These are phyloP conservation scores for Thryonomys swinderianus DNA, from an alignment of 2,113 vertebrate genomes.

Conservation along the genomic window DNA sequence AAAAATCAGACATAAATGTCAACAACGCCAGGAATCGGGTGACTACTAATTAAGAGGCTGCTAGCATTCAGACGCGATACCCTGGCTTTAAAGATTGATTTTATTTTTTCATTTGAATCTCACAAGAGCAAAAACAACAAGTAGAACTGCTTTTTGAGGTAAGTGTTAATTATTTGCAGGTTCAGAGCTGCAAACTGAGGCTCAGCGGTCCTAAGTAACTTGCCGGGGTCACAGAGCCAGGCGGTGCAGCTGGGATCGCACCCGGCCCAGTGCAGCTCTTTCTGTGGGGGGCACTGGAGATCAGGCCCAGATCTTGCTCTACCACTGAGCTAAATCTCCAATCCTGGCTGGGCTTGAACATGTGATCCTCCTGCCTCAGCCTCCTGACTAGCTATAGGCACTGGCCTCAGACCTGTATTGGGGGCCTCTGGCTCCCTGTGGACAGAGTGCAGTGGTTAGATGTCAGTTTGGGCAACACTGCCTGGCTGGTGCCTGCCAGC, in stretches of 20 bases:
- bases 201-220: neutral
- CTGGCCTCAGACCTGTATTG: neutral
- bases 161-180: neutral
- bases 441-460: accelerated
- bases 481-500: neutral
- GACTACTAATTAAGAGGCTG: conserved; percentile 67
- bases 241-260: neutral
- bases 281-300: neutral
- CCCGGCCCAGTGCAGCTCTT: accelerated
- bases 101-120: neutral
- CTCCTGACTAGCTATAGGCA: neutral
- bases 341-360: neutral
- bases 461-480: neutral
- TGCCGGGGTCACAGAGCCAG: neutral
- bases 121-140: neutral
- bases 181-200: neutral
- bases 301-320: neutral
- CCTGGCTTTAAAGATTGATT: conserved; percentile 8
- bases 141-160: neutral
- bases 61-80: neutral
- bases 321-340: neutral
- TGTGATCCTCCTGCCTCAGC: neutral
- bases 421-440: neutral
- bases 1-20: conserved; percentile 67
- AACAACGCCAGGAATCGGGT: conserved; percentile 27